Conservation (phyloP, 2,113 vertebrate species). For the Turdus rufiventris region DNA sequence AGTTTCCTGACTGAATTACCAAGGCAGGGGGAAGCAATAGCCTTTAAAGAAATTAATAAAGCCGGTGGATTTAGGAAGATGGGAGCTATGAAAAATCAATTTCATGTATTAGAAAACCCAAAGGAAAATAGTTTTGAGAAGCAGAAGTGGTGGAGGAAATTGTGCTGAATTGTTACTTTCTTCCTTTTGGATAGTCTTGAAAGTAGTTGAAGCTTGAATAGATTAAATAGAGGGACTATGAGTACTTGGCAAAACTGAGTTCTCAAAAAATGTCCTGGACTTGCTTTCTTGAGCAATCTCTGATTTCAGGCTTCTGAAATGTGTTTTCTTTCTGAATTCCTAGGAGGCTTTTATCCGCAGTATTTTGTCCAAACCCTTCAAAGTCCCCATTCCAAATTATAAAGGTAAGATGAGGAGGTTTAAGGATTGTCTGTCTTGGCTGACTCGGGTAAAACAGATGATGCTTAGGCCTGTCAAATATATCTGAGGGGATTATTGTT, state of each 20-base stretch:
- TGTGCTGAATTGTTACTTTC: background rate
- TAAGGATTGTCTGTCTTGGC: background rate
- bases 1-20: background rate
- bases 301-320: background rate
- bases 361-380: constrained; percentile 95
- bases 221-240: background rate
- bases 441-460: background rate
- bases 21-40: background rate
- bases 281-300: background rate
- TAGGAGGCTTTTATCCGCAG: constrained; percentile 94
- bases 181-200: background rate
- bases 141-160: background rate
- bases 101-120: background rate
- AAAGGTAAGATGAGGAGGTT: constrained; percentile 77
- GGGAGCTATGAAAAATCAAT: background rate
- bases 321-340: constrained; percentile 43
- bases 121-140: background rate
- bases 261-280: background rate
- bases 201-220: background rate
- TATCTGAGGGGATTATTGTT: constrained; percentile 23
- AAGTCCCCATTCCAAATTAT: constrained; percentile 94
- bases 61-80: background rate
- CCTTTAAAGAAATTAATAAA: background rate
- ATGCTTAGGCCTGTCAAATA: background rate
- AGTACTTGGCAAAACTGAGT: background rate